phyloP scores from a whole-genome alignment of 2,888 invertebrate genomes.

The Eucera pruinosa region DNA sequence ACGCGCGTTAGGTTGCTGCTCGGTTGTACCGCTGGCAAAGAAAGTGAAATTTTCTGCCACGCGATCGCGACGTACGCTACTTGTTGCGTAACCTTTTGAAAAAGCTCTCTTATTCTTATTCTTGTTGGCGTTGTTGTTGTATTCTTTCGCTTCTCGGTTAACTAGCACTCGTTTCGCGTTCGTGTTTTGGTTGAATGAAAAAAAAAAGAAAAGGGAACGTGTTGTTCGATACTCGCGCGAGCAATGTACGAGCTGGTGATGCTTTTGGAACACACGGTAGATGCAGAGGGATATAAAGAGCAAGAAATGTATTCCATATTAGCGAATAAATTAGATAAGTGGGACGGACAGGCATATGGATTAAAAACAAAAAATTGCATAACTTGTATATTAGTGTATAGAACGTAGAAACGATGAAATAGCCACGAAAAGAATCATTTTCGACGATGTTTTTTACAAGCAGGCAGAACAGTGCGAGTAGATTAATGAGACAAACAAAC shows the following conservation, averaged over 20 bases:
- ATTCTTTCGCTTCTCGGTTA: slow-evolving; percentile 12
- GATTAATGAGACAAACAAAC: slow-evolving; percentile 70
- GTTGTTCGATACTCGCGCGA: slow-evolving; percentile 17
- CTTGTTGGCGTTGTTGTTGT: too few species aligned
- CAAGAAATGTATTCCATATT: slow-evolving; percentile 79
- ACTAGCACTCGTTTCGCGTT: neutral
- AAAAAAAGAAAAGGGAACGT: neutral
- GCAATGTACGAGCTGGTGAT: slow-evolving; percentile 75
- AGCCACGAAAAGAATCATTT: slow-evolving; percentile 82
- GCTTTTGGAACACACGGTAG: slow-evolving; percentile 67
- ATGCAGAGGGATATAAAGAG: slow-evolving; percentile 70
- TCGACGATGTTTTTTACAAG: slow-evolving; percentile 84
- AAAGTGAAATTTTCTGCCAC: slow-evolving; percentile 27
- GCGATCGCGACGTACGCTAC: too few species aligned
- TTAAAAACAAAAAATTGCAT: slow-evolving; percentile 78
- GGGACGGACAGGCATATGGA: slow-evolving; percentile 81
- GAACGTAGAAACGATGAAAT: slow-evolving; percentile 82
- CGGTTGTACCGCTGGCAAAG: slow-evolving; percentile 25
- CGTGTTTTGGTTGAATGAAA: neutral
- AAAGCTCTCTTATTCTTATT: slow-evolving; percentile 48
- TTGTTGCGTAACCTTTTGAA: neutral
- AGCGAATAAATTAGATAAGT: slow-evolving; percentile 82
- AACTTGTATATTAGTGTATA: slow-evolving; percentile 85
- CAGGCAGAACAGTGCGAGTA: slow-evolving; percentile 81
- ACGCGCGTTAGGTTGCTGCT: slow-evolving; percentile 28